Percentiles rank a stretch among this genome's conserved stretches.
These are phyloP conservation scores for Stegostoma tigrinum DNA, from an alignment of 2,113 vertebrate genomes.

Conservation along the genomic window DNA sequence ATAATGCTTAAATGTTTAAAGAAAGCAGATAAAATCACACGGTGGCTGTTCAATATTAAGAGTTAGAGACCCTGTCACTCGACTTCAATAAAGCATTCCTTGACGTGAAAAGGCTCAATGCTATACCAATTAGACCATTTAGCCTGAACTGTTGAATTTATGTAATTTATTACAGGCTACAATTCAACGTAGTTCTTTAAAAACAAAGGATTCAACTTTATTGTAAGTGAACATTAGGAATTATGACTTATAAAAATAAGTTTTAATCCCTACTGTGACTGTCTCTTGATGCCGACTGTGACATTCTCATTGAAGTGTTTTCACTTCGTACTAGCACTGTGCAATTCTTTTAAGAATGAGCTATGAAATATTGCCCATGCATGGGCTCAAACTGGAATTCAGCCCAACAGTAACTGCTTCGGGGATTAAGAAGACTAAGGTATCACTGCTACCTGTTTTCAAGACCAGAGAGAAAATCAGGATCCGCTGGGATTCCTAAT, in stretches of 20 bases:
- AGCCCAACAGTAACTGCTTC: neutral
- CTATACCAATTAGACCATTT: neutral
- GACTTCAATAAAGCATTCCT: neutral
- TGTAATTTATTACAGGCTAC: neutral
- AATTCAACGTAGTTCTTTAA: neutral
- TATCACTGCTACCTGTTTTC: neutral
- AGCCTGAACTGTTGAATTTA: neutral
- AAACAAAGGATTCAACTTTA: neutral
- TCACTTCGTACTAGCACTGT: neutral
- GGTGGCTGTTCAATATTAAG: neutral
- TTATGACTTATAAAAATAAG: neutral
- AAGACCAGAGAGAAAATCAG: neutral
- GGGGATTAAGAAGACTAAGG: neutral
- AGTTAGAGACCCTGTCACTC: neutral
- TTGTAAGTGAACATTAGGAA: constrained; percentile 1
- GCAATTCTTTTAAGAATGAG: neutral
- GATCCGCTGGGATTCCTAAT: neutral
- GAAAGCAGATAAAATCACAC: neutral
- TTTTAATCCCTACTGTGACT: neutral
- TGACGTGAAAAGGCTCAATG: neutral
- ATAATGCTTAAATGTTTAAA: neutral
- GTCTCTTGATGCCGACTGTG: neutral
- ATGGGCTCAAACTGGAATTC: neutral
- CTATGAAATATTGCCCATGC: neutral
- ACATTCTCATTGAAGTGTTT: neutral